These are phyloP conservation scores for Nymphalis polychloros DNA, from an alignment of 2,888 invertebrate species.

Conservation along the genomic window DNA sequence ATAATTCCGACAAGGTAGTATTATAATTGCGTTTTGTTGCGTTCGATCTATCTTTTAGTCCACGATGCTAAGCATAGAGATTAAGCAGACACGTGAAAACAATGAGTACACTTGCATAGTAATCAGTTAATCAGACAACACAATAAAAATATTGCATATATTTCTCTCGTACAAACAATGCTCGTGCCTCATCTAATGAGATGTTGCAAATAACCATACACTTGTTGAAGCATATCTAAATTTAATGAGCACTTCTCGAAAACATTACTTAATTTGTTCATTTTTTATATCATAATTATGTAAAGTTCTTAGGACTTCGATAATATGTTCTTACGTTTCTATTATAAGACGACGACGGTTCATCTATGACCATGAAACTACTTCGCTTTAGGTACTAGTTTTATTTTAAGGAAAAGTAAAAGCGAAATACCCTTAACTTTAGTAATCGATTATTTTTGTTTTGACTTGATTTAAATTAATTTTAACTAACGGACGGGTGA, in stretches of 20 bases:
- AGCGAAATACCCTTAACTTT: not conserved
- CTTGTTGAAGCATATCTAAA: slow-evolving; percentile 38
- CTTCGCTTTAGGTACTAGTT: not conserved
- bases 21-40: not conserved
- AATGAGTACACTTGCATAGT: slow-evolving; percentile 16
- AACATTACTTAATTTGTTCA: slow-evolving; percentile 32
- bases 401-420: not conserved
- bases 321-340: not conserved
- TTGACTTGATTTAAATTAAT: not conserved
- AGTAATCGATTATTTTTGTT: slow-evolving; percentile 1
- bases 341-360: not conserved
- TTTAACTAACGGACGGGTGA: too few relatives aligned
- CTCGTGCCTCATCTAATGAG: slow-evolving; percentile 35
- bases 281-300: slow-evolving; percentile 16
- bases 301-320: not conserved
- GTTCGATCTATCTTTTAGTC: slow-evolving; percentile 1
- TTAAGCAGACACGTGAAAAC: slow-evolving; percentile 16
- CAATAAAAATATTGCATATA: slow-evolving; percentile 36
- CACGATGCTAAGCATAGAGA: slow-evolving; percentile 1
- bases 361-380: not conserved
- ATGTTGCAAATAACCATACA: slow-evolving; percentile 38
- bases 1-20: too few relatives aligned
- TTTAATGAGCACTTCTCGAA: slow-evolving; percentile 39
- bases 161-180: slow-evolving; percentile 29
- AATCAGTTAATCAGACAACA: slow-evolving; percentile 28